phyloP scores from a whole-genome alignment of 2,797 vertebrate species.

The Macropus fuliginosus region DNA sequence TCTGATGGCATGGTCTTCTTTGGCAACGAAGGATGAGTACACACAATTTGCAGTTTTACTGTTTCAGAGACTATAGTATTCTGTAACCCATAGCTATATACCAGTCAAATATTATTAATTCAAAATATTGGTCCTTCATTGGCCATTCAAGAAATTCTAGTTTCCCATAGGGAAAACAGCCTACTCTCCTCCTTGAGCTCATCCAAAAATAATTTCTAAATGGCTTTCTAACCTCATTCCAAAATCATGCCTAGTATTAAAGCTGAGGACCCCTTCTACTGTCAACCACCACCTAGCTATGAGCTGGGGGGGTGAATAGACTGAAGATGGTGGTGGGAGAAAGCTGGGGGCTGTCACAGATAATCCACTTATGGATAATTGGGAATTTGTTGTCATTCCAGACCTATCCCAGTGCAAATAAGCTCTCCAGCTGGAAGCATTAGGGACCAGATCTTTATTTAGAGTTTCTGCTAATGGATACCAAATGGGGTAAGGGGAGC shows the following conservation, averaged over 20 bases:
- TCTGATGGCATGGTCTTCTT: no score
- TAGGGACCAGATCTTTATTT: slow-evolving; percentile 13
- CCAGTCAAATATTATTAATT: neutral
- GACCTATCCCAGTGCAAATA: neutral
- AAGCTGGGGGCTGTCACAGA: neutral
- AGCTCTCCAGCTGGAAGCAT: neutral
- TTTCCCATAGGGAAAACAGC: neutral
- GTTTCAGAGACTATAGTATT: neutral
- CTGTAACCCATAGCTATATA: neutral
- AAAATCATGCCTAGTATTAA: neutral
- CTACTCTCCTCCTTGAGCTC: neutral
- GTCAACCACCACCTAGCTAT: neutral
- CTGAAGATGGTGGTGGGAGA: neutral
- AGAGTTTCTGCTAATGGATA: slow-evolving; percentile 28
- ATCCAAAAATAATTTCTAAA: neutral
- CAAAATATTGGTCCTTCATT: neutral
- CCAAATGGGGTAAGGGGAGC: slow-evolving; percentile 55
- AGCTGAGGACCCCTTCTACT: neutral
- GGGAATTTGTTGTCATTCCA: neutral
- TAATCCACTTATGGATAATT: neutral
- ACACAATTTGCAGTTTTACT: neutral
- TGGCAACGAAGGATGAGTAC: no score
- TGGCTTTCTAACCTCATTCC: neutral
- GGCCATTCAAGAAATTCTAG: neutral
- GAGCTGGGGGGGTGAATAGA: neutral